Evolutionary conservation across 1,140 invertebrate species (phyloP).

Genomic region (Lasioglossum albipes): DNA sequence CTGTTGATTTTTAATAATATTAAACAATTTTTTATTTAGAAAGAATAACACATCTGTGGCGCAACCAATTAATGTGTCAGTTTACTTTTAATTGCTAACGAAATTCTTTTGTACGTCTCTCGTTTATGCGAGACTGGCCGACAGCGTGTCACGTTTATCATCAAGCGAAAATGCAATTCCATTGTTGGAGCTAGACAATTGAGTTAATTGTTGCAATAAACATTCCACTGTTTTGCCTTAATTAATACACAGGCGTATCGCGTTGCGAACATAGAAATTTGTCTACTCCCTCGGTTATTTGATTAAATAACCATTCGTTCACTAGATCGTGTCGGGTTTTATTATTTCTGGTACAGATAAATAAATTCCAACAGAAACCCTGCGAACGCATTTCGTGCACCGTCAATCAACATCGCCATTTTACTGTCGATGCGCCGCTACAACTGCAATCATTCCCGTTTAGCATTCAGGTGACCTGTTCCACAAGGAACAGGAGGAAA

Average conservation of each 20-base stretch:
- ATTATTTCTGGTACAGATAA: background rate
- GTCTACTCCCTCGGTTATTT: background rate
- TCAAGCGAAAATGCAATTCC: background rate
- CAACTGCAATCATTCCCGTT: constrained; percentile 26
- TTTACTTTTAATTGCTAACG: background rate
- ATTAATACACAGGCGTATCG: background rate
- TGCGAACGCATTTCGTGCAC: background rate
- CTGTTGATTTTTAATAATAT: too few relatives aligned
- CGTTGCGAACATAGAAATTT: background rate
- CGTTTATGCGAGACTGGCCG: background rate
- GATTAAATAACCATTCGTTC: too few relatives aligned
- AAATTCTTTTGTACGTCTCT: background rate
- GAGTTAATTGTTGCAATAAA: constrained; percentile 9
- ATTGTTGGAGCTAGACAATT: constrained; percentile 5
- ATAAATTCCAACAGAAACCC: background rate
- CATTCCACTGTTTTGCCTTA: background rate
- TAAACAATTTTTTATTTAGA: too few relatives aligned
- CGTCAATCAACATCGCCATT: constrained; percentile 27
- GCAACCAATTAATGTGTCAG: background rate
- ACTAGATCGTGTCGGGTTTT: background rate
- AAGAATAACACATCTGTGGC: too few relatives aligned
- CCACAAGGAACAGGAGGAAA: background rate
- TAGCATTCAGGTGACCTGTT: constrained; percentile 1
- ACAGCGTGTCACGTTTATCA: too few relatives aligned
- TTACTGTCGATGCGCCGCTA: constrained; percentile 6